Base-by-base conservation (phyloP, 1,140 invertebrate species). In the Pectinophora gossypiella region DNA sequence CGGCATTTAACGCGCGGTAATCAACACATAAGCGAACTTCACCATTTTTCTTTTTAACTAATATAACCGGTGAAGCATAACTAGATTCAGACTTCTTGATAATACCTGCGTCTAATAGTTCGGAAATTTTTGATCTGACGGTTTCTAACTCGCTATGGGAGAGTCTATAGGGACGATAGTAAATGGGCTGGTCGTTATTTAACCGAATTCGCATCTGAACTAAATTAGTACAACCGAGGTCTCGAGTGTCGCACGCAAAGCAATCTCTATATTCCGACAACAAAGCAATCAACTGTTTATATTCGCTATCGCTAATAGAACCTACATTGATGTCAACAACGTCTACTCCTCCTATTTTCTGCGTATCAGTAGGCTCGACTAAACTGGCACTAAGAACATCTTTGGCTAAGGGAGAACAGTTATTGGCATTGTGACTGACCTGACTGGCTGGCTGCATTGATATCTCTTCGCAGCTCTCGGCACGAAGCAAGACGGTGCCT, bases 161-260 rank as follows among this genome's bases (percentile, higher is more conserved):
- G n/a, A 68, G 18, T 7, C 61, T 32, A 47, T 68, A 68, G 18
- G 66, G 66, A 21, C 54, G 54, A 9, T 48, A 48, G 56, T 54
- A 43, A 5, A 69, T 23, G 9, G 59, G 65, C 13, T 58, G 47
- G 3, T 56, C 16, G 1, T 27, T 59, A 5, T 44, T 66, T 10
- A 66, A 21, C 15, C 48, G 55, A 27, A 66, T 66, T 47, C 56
- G 47, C 59, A 62, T 62, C 12, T 62, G 36, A 22, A 61, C 9
- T 42, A 54, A 43, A 45, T 64, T 44, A 20, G 64, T 54, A 48
- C 57, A 60, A 7, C 53, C 61, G 16, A 64, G 38, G 18, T 68
- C 53, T 6, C 43, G 36, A 7, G 64, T 61, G 22, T 44, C 47
- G 47, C 2, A 40, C 7, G 54, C 61, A 53, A 64, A 63, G 40